Evolutionary conservation across 2,113 vertebrate genomes (phyloP).

Genomic region (Columba janthina): DNA sequence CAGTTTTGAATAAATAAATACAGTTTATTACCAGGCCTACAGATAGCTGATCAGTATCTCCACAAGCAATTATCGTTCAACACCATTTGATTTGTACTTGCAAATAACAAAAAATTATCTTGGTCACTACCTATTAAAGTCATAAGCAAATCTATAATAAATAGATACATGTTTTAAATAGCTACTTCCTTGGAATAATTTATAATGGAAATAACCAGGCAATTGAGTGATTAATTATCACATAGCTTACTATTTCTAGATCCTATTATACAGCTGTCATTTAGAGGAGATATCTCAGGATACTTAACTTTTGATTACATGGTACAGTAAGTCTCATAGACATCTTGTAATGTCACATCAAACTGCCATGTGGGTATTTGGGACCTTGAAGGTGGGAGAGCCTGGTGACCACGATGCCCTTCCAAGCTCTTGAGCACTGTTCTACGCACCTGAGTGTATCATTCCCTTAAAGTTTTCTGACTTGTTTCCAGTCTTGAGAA

Average conservation of each 20-base stretch:
- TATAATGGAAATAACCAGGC: background rate
- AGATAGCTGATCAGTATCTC: background rate
- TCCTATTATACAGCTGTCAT: background rate
- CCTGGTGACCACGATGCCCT: background rate
- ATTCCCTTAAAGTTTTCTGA: background rate
- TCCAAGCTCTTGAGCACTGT: background rate
- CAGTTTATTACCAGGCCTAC: background rate
- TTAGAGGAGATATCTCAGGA: background rate
- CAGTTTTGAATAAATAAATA: background rate
- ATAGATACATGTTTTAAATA: background rate
- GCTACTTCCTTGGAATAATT: background rate
- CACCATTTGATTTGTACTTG: background rate
- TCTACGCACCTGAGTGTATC: background rate
- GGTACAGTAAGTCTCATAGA: background rate
- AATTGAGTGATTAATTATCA: background rate
- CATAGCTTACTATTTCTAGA: constrained; percentile 13
- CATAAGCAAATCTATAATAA: background rate
- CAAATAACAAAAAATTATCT: background rate
- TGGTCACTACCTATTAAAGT: background rate
- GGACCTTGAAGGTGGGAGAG: background rate
- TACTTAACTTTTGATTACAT: background rate
- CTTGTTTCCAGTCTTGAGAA: background rate
- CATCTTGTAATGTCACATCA: background rate
- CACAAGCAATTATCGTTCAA: background rate
- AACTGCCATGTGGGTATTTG: background rate